These are phyloP conservation scores for Rissa tridactyla DNA, from an alignment of 2,113 vertebrate genomes.

Conservation along the genomic window DNA sequence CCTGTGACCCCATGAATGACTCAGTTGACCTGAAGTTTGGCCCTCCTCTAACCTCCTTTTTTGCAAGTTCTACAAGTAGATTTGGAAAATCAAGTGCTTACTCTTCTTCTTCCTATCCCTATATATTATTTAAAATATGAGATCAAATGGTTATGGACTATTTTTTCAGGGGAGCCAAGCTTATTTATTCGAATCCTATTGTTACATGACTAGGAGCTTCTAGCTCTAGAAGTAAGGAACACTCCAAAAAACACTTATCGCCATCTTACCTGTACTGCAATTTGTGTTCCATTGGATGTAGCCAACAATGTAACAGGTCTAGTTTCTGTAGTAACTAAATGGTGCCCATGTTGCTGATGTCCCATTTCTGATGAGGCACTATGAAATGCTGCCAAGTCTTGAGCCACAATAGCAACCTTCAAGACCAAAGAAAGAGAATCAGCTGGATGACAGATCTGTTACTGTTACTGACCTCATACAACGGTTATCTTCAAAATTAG, in stretches of 20 bases:
- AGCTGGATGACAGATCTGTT: not conserved
- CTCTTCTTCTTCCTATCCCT: not conserved
- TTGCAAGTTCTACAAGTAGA: not conserved
- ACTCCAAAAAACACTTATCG: not conserved
- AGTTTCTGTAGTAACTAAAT: slow-evolving; percentile 80
- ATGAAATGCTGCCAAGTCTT: slow-evolving; percentile 91
- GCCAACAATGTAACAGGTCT: slow-evolving; percentile 94
- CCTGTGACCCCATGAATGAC: not conserved
- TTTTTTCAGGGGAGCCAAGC: not conserved
- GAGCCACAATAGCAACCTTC: slow-evolving; percentile 98
- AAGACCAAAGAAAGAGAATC: slow-evolving; percentile 50
- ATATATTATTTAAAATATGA: not conserved
- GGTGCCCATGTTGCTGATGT: slow-evolving; percentile 88
- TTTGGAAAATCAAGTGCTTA: not conserved
- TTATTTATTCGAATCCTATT: not conserved
- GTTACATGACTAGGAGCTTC: not conserved
- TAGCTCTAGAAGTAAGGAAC: not conserved
- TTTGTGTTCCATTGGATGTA: slow-evolving; percentile 98
- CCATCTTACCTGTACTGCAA: slow-evolving; percentile 90
- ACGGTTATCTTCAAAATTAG: not conserved
- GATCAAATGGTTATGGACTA: not conserved
- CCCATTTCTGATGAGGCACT: slow-evolving; percentile 86
- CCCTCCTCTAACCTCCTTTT: not conserved
- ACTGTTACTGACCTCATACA: not conserved
- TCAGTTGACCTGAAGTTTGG: not conserved